Evolutionary conservation across 2,113 vertebrate species (phyloP).

Genomic region (Coracopsis vasa): DNA sequence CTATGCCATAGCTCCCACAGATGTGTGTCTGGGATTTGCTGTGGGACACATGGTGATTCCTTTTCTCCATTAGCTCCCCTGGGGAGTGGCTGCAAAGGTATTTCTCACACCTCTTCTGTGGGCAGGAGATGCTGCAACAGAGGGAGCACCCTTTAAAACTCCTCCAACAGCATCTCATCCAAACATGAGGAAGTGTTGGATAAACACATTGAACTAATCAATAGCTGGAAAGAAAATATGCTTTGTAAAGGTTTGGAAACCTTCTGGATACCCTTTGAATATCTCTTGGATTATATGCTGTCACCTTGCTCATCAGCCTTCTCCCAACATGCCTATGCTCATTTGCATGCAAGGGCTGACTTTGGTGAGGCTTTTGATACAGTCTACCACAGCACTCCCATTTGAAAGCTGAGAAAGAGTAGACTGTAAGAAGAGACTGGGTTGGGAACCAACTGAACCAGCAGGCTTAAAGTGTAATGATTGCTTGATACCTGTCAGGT

Average conservation of each 20-base stretch:
- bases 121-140: not conserved
- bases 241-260: not conserved
- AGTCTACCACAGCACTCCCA: accelerated
- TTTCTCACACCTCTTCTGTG: not conserved
- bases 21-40: not conserved
- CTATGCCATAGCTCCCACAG: not conserved
- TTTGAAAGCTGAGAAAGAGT: not conserved
- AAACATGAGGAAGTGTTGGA: not conserved
- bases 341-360: not conserved
- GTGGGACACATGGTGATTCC: not conserved
- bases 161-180: not conserved
- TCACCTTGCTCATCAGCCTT: not conserved
- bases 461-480: not conserved
- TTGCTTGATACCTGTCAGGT: not conserved
- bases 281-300: not conserved
- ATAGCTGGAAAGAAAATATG: not conserved
- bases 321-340: not conserved
- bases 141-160: not conserved
- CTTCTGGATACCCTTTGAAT: not conserved
- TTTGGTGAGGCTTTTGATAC: not conserved
- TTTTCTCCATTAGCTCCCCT: not conserved
- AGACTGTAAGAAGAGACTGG: not conserved
- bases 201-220: not conserved
- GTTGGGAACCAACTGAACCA: not conserved
- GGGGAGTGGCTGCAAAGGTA: not conserved